Conservation (phyloP, 2,888 invertebrate genomes). For the Boloria euphrosyne region DNA sequence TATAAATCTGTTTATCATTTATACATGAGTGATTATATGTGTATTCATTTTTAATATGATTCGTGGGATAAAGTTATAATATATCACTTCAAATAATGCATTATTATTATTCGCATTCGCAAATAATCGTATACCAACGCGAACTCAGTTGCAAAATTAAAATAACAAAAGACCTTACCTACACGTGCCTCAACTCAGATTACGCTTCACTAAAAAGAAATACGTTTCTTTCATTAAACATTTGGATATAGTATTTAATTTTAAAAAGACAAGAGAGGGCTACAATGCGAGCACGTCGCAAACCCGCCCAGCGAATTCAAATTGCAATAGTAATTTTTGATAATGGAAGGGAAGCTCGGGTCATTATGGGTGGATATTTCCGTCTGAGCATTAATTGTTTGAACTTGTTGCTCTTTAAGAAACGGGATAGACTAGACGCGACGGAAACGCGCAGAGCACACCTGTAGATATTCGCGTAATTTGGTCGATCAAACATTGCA, state of each 20-base stretch:
- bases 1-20: constrained; percentile 35
- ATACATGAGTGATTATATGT: constrained; percentile 28
- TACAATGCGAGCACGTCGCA: constrained; percentile 65
- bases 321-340: constrained; percentile 77
- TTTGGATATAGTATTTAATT: constrained; percentile 67
- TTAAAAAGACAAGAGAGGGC: constrained; percentile 69
- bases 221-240: constrained; percentile 58
- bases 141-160: constrained; percentile 57
- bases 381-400: constrained; percentile 67
- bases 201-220: constrained; percentile 66
- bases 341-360: constrained; percentile 68
- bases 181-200: constrained; percentile 74
- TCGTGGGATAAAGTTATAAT: not conserved
- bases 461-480: constrained; percentile 65
- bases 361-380: constrained; percentile 75
- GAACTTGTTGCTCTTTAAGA: constrained; percentile 56
- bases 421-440: constrained; percentile 63
- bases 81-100: not conserved
- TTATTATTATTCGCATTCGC: constrained; percentile 16
- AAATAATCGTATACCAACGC: constrained; percentile 2
- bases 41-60: constrained; percentile 23
- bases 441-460: constrained; percentile 57
- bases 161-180: constrained; percentile 63
- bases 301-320: constrained; percentile 65
- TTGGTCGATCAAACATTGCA: constrained; percentile 50